Evolutionary conservation across 2,113 vertebrate species (phyloP).

Genomic region (Myotis lucifugus): DNA sequence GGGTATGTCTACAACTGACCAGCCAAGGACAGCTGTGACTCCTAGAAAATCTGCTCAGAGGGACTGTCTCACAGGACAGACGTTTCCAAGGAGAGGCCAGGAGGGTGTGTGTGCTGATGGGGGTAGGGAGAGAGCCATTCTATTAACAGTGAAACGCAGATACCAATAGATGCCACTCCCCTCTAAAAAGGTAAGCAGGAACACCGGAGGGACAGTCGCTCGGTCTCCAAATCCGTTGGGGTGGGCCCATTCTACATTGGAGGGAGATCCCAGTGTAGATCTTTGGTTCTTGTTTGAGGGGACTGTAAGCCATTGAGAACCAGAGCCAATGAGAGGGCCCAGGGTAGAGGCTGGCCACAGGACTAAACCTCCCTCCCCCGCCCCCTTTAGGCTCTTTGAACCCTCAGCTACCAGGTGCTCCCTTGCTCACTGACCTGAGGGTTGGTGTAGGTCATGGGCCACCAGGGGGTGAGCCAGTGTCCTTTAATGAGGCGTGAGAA

Average conservation of each 20-base stretch:
- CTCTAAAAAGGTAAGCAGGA: not conserved
- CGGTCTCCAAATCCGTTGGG: no score
- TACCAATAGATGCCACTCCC: fast-evolving
- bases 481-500: not conserved
- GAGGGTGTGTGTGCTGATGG: not conserved
- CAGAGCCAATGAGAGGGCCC: not conserved
- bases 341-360: not conserved
- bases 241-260: fast-evolving
- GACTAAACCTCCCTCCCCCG: fast-evolving
- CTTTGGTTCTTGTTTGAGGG: not conserved
- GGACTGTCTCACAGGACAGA: not conserved
- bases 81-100: not conserved
- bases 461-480: not conserved
- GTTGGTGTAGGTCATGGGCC: not conserved
- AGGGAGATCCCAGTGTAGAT: no score
- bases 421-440: not conserved
- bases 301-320: not conserved
- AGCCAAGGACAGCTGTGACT: not conserved
- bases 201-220: not conserved
- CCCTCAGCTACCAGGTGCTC: not conserved
- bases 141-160: not conserved
- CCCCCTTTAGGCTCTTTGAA: not conserved
- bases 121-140: not conserved
- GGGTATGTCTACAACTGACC: not conserved
- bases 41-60: not conserved